Evolutionary conservation across 2,888 invertebrate genomes (phyloP), one percentile per base, ranked within the genome.

Genomic region (Atethmia centrago): DNA sequence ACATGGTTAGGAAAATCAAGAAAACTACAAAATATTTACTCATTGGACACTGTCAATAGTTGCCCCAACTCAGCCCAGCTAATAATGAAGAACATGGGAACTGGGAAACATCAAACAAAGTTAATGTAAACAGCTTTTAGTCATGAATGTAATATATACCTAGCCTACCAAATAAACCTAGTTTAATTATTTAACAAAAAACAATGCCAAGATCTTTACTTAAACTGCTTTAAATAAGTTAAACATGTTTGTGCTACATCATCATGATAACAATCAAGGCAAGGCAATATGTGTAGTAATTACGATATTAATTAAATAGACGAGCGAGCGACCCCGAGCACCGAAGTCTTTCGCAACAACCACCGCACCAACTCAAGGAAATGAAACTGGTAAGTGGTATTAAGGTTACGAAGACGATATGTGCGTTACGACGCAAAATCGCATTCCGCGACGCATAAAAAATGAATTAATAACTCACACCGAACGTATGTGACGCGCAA

Each of bases 401-500:
- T 87, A 89, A 87, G 90, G 87, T 88, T 88, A 75, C 63, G 63
- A 71, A 69, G 70, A 83, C 73, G 74, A 65, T 83, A 84, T 74
- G 58, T 79, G 73, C 81, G 85, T 80, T 87, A 86, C 82, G 80
- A 84, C 86, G 88, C 87, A 89, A 87, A 90, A 82, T 84, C 80
- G 74, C 77, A 82, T 79, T 83, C 63, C 72, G 74, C 84, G 82
- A 87, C 91, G 90, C 88, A 89, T 83, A 87, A 88, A 88, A 86
- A 89, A 85, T 84, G 81, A 89, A 90, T 89, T 91, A 90, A 89
- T 89, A 90, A 90, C 83, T 83, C 87, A 88, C 85, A 90, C 90
- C 90, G 91, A 90, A 89, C 85, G 83, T 90, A 87, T 88, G 87
- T 92, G 92, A 92, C 91, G 93, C 94, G 94, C 93, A 94, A 93